Base-by-base conservation (phyloP, 2,797 vertebrate species). In the Decapterus maruadsi region DNA sequence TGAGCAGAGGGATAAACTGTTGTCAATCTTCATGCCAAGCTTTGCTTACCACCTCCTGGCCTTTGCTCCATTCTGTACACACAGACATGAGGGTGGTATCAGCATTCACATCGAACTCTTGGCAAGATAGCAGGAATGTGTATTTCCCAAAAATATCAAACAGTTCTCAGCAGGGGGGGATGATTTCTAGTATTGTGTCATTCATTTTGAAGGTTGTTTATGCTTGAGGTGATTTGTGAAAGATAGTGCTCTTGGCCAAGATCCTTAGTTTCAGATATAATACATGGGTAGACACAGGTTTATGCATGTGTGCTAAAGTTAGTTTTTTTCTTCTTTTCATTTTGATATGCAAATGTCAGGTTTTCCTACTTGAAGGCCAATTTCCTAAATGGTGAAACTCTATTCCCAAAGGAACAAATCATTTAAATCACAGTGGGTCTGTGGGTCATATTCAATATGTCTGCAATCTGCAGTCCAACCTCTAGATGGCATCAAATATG, bases 401-500 rank as follows among this genome's bases (percentile, higher is more conserved):
- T 6, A 19, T 68, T 76, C 48, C 14, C 29, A 16, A 31, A 69
- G 12, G 16, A 66, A 60, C 26, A 48, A 31, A 2, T 59, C 26
- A 26, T 17, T 60, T 13, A 68, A 48, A 62, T 42, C 8, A 31
- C 34, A 31, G 6, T 31, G 6, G 48, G 14, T 9, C 6, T 8
- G 0, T 60, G 6, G 40, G 0, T 53, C 8, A 62, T 10, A 5
- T 22, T 1, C 6, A 40, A 9, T 50, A 13, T 29, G 2, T n/a
- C 64, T 67, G 1, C 48, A 62, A n/a, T 58, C 11, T 69, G 10
- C 12, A 3, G 1, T 54, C 6, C 6, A 10, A 19, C 84, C 93
- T 76, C 85, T 75, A 92, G 92, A 87, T 90, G 91, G 76, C 77
- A 60, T 72, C 67, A 85, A 64, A 75, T 69, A 4, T 68, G 57